Percentiles rank a stretch among this genome's conserved stretches.
These are phyloP conservation scores for Myiagra hebetior DNA, from an alignment of 2,113 vertebrate species.

Conservation along the genomic window DNA sequence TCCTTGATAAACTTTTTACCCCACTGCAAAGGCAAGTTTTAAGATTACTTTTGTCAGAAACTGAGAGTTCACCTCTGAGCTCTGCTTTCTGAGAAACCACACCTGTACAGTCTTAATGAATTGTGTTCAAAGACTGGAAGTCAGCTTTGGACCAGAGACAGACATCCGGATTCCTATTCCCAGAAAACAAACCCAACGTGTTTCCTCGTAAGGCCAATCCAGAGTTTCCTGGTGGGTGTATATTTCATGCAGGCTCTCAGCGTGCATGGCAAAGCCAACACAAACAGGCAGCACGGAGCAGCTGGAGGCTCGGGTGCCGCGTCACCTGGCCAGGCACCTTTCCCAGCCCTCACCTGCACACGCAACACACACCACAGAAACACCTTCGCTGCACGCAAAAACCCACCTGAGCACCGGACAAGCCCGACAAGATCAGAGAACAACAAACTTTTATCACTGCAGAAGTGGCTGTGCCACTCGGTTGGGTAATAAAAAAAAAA, in stretches of 20 bases:
- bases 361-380: rapidly evolving
- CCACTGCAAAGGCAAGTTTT: neutral
- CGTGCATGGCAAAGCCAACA: rapidly evolving
- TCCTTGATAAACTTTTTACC: neutral
- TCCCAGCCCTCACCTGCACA: neutral
- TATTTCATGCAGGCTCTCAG: rapidly evolving
- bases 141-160: neutral
- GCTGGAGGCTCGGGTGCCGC: neutral
- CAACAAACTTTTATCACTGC: neutral
- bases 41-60: neutral
- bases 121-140: neutral
- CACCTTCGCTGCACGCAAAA: neutral
- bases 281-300: neutral
- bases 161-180: neutral
- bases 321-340: neutral
- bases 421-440: neutral
- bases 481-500: neutral
- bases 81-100: neutral
- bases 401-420: neutral
- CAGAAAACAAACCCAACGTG: neutral
- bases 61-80: rapidly evolving
- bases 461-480: neutral
- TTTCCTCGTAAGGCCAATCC: neutral
- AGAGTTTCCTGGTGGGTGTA: neutral
- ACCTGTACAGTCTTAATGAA: neutral